Base-by-base conservation (phyloP, 30 jellyfish, hydroid and myxozoan genomes). In the Aurelia coerulea region DNA sequence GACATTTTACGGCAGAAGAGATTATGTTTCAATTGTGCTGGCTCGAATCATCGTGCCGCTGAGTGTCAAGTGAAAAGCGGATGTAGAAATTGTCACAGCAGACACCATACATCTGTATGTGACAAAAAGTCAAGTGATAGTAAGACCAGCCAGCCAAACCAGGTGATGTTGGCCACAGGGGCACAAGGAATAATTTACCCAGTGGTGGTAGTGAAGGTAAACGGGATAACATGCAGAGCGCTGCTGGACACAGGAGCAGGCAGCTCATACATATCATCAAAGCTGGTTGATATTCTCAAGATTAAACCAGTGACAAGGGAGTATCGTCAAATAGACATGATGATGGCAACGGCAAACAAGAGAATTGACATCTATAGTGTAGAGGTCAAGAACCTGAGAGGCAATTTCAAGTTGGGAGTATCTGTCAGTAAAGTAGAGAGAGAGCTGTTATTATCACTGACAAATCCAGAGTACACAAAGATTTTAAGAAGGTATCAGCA, bases 221-320 rank as follows among this genome's bases (percentile, higher is more conserved):
- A 86, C 46, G 91, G 91, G 3, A 67, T 86, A 18, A 77, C 42
- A 70, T 87, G 90, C 59, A 18, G 73, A 12, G 90, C 82, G 10
- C 90, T 73, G 32, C 66, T 73, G 9, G 94, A 73, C 46, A 56
- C 62, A 18, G 94, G 94, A 46, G 82, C 97, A 62, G 97, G 97
- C 73, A 71, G 90, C 90, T 74, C 86, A 4, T 89, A 89, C 73
- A 75, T 75, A 4, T 89, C 97, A 41, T 17, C 93, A 33, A 80
- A n/a, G 59, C 75, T 89, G 53, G 68, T 74, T 4, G 80, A 89
- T 56, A 42, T 71, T 8, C 49, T 89, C 10, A 46, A 39, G 17
- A 53, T 2, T 16, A 71, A 51, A 59, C 90, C 96, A 72, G 69
- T 46, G 19, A 18, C 79, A 29, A 69, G 74, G 62, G 89, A 88